A percentile compares a stretch with the other conserved stretches of the same genome.
Evolutionary conservation across 2,113 vertebrate species (phyloP).

Genomic region (Colinus virginianus): DNA sequence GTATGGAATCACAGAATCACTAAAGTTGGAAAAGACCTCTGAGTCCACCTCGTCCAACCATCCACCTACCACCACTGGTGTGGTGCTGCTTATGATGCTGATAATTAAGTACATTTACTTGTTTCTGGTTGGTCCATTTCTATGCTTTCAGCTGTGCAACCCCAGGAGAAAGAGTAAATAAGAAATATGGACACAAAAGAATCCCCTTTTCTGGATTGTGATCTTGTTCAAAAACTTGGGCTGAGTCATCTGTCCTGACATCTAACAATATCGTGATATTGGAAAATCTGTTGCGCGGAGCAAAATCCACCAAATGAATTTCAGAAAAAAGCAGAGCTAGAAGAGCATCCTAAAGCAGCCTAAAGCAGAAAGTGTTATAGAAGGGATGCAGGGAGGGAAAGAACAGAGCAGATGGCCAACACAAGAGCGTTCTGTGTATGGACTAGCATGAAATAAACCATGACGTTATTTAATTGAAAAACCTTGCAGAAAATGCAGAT

Average conservation of each 20-base stretch:
- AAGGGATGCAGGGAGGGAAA: neutral
- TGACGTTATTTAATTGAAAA: neutral
- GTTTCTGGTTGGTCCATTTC: neutral
- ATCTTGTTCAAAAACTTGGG: fast-evolving
- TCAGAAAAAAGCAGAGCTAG: neutral
- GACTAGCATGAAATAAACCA: neutral
- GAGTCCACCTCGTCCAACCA: no score
- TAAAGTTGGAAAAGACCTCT: no score
- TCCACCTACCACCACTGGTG: no score
- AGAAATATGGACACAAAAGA: neutral
- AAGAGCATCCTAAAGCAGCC: neutral
- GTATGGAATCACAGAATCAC: neutral
- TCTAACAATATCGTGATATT: neutral
- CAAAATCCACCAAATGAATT: neutral
- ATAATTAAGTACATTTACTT: neutral
- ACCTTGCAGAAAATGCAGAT: neutral
- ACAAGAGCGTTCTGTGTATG: fast-evolving
- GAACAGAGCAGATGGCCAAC: neutral
- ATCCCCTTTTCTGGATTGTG: neutral
- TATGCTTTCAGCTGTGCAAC: neutral
- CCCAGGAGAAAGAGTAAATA: neutral
- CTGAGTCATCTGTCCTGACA: neutral
- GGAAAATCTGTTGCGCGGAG: neutral
- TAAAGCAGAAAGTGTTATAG: neutral
- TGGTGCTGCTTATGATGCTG: neutral